Evolutionary conservation across 2,888 invertebrate genomes (phyloP).

Genomic region (Sicus ferrugineus): DNA sequence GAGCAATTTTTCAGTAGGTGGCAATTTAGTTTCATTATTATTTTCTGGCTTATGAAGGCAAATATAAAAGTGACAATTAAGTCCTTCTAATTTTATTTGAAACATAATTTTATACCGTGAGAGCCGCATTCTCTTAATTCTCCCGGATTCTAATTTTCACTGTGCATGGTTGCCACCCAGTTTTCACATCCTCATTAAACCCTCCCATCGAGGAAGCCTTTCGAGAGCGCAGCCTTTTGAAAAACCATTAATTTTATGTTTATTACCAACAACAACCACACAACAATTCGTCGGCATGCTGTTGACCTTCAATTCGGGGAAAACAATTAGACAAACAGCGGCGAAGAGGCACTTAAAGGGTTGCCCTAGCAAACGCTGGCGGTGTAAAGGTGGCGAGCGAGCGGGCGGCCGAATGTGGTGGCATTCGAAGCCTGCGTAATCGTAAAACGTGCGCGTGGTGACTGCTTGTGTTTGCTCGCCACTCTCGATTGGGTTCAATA

Average conservation of each 20-base stretch:
- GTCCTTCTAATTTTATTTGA: no score
- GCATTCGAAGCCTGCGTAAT: not conserved
- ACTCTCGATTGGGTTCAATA: not conserved
- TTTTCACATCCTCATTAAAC: conserved; percentile 30
- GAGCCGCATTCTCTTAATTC: no score
- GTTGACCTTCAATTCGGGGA: conserved; percentile 24
- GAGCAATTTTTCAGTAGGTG: no score
- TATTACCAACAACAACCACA: conserved; percentile 19
- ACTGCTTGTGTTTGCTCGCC: not conserved
- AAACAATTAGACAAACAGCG: conserved; percentile 17
- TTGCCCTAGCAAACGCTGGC: conserved; percentile 1
- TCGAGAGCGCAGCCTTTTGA: not conserved
- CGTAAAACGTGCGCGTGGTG: not conserved
- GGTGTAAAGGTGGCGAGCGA: not conserved
- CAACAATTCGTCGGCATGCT: not conserved
- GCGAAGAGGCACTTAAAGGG: conserved; percentile 13
- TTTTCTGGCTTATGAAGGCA: no score
- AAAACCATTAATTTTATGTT: conserved; percentile 29
- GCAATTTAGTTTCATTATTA: no score
- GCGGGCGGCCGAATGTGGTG: not conserved
- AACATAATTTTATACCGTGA: no score
- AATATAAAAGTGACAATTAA: no score
- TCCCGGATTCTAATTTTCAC: not conserved
- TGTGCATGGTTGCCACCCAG: conserved; percentile 17
- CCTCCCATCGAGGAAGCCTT: not conserved